A percentile compares a stretch with the other conserved stretches of the same genome.
Evolutionary conservation across 2,113 vertebrate genomes (phyloP).

Genomic region (Crotophaga sulcirostris): DNA sequence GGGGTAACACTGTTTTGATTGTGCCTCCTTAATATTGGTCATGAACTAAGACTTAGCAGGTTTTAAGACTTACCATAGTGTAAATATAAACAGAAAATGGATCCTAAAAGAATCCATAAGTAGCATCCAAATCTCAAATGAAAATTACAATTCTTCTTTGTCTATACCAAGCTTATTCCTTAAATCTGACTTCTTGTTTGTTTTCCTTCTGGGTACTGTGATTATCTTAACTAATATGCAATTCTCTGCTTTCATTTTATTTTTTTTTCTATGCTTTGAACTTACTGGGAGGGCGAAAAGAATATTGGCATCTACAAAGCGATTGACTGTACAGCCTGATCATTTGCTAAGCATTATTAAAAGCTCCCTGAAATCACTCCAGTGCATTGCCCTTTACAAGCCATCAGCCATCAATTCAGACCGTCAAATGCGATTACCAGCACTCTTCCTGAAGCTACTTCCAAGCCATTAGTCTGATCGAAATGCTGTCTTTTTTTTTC

Average conservation of each 20-base stretch:
- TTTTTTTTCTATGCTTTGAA: neutral
- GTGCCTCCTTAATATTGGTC: neutral
- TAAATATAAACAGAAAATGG: neutral
- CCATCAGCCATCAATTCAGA: constrained; percentile 66
- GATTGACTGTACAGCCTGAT: constrained; percentile 35
- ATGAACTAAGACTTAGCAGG: neutral
- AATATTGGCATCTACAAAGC: constrained; percentile 5
- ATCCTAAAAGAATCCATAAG: neutral
- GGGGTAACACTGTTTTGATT: neutral
- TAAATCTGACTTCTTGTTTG: neutral
- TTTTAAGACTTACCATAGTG: neutral
- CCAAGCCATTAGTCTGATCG: constrained; percentile 54
- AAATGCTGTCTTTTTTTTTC: constrained; percentile 45
- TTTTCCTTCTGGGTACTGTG: neutral
- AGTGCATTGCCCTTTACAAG: constrained; percentile 59
- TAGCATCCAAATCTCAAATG: neutral
- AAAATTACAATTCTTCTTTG: neutral
- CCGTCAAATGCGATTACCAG: constrained; percentile 48
- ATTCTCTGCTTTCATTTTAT: neutral
- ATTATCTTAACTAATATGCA: neutral
- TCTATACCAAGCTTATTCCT: neutral
- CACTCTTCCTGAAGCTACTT: constrained; percentile 48
- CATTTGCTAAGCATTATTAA: constrained; percentile 68
- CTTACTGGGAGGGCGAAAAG: neutral
- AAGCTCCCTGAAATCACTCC: constrained; percentile 52